Conservation (phyloP, 1,140 invertebrate species). For the Matsumurasca onukii region DNA sequence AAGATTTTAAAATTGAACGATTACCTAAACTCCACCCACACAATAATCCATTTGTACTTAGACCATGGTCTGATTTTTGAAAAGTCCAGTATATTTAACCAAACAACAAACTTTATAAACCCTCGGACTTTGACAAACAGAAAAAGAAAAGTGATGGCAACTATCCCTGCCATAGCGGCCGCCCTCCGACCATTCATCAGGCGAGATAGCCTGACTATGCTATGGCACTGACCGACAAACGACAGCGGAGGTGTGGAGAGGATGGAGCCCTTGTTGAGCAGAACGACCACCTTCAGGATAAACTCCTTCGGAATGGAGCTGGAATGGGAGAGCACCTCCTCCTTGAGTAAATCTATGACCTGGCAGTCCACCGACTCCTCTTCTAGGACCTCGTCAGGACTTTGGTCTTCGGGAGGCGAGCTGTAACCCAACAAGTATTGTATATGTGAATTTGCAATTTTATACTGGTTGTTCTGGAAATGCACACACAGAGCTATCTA, state of each 20-base stretch:
- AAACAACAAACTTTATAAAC: no score
- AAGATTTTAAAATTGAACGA: no score
- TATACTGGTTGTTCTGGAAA: conserved; percentile 1
- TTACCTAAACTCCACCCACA: no score
- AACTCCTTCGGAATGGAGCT: conserved; percentile 80
- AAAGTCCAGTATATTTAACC: no score
- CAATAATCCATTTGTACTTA: no score
- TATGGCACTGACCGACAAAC: conserved; percentile 52
- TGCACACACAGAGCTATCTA: neutral
- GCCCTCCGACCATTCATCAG: no score
- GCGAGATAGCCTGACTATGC: no score
- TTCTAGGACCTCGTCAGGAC: conserved; percentile 76
- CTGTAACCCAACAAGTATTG: neutral
- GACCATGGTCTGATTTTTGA: no score
- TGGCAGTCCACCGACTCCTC: conserved; percentile 87
- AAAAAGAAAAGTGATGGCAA: no score
- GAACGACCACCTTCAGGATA: conserved; percentile 81
- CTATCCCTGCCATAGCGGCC: no score
- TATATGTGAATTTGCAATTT: conserved; percentile 4
- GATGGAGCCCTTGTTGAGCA: conserved; percentile 92
- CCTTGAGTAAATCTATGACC: conserved; percentile 80
- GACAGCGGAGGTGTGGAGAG: conserved; percentile 67
- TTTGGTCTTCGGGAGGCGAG: conserved; percentile 60
- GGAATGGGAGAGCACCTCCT: conserved; percentile 83
- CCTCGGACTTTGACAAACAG: no score